phyloP scores from a whole-genome alignment of 2,113 vertebrate genomes.

The Centropristis striata region DNA sequence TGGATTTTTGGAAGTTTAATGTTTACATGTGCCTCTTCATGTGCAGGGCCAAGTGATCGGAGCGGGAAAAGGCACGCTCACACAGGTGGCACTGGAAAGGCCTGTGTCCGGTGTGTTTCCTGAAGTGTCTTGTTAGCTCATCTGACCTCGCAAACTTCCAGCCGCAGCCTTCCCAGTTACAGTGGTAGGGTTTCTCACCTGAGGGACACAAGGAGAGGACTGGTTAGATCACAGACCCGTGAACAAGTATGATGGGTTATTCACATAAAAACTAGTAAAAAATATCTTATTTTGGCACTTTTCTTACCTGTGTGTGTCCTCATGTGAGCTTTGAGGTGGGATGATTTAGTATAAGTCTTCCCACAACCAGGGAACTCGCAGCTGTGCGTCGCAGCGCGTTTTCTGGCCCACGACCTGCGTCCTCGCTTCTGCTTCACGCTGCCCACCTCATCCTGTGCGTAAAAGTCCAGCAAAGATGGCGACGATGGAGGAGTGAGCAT shows the following conservation, averaged over 20 bases:
- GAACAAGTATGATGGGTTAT: not conserved
- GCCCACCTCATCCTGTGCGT: constrained; percentile 84
- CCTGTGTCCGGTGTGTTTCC: constrained; percentile 93
- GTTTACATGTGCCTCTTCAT: constrained; percentile 95
- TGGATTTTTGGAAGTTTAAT: not conserved
- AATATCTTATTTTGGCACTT: too few relatives aligned
- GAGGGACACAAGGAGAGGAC: not conserved
- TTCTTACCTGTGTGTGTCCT: constrained; percentile 92
- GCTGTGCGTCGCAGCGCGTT: constrained; percentile 92
- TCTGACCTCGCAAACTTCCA: constrained; percentile 94
- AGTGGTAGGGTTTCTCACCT: constrained; percentile 94
- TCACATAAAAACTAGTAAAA: too few relatives aligned
- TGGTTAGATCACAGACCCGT: not conserved
- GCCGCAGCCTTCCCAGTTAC: constrained; percentile 93
- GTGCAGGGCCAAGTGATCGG: constrained; percentile 93
- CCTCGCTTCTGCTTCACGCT: constrained; percentile 88
- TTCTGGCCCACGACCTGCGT: constrained; percentile 91
- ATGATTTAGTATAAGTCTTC: constrained; percentile 95
- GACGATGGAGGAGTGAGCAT: constrained; percentile 92
- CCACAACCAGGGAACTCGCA: constrained; percentile 94
- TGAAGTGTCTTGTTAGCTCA: constrained; percentile 92
- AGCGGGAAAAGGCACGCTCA: constrained; percentile 93
- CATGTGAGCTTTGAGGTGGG: constrained; percentile 95
- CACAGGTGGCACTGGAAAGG: constrained; percentile 95
- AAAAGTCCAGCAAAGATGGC: constrained; percentile 90